Base-by-base conservation (phyloP, 35 echinoderm and acorn worm species). In the Ptychodera flava region DNA sequence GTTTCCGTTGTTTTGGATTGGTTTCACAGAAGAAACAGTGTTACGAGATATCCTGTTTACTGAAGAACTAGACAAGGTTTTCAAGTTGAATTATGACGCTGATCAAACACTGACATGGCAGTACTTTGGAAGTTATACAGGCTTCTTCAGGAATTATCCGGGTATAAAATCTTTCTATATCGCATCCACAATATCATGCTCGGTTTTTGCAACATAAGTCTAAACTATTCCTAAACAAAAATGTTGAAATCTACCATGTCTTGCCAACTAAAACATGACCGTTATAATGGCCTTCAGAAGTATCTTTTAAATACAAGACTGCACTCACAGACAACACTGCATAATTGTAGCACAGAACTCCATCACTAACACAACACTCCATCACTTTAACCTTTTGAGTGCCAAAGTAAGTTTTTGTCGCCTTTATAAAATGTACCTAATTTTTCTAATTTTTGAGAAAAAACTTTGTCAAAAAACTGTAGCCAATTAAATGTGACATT, bases 31-130 rank as follows among this genome's bases (percentile, higher is more conserved):
- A 22, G 45, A 64, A 6, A 64, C 6, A 64, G 45, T 64, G 45
- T 64, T 64, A 22, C 6, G 45, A 22, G 89, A 87, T 16, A 91
- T 97, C n/a, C 33, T 90, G 32, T 88, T 84, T 27, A 93, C 91
- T 16, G 91, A 82, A 78, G 35, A 36, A 22, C 79, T 97, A 64
- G 86, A 97, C 76, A 37, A 34, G 0, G 78, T 85, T 10, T 97
- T 92, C 83, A 36, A n/a, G 0, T 32, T 78, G 32, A 97, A 97
- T 64, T 90, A 90, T 77, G 85, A 88, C 28, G 36, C 81, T 1
- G 91, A 97, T 81, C 91, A 91, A n/a, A 93, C 94, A 0, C 33
- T 97, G 32, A 93, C 91, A n/a, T 97, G 91, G 91, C 94, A 97
- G 83, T 97, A 91, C 77, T 97, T 97, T 89, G 94, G 91, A 0